Conservation (phyloP, 1,140 invertebrate species). For the Cheumatopsyche charites region DNA sequence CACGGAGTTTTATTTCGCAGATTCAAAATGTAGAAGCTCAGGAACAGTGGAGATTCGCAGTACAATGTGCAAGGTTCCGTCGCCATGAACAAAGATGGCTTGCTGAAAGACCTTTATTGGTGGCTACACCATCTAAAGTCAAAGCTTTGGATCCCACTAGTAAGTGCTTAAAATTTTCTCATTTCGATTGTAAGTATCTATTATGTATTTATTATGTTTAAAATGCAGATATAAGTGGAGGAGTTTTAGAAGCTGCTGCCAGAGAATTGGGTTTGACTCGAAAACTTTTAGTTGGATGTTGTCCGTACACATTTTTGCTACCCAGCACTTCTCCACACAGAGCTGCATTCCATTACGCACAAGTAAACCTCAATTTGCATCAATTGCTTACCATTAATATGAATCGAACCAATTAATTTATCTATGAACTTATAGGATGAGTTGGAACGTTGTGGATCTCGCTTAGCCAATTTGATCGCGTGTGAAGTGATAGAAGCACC, state of each 20-base stretch:
- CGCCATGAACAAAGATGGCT: constrained; percentile 44
- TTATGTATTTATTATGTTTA: neutral
- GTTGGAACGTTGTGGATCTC: constrained; percentile 40
- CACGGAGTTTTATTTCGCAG: constrained; percentile 24
- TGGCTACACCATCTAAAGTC: constrained; percentile 38
- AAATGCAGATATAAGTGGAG: constrained; percentile 33
- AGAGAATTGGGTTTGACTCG: constrained; percentile 41
- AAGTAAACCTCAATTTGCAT: constrained; percentile 31
- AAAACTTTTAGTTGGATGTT: constrained; percentile 42
- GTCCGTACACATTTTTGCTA: constrained; percentile 39
- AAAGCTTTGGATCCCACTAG: constrained; percentile 41
- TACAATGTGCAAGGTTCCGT: constrained; percentile 44
- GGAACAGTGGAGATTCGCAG: constrained; percentile 45
- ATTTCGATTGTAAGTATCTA: neutral
- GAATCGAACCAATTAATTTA: too few species aligned
- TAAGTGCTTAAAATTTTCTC: neutral
- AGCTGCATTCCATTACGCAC: constrained; percentile 44
- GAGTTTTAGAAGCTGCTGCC: constrained; percentile 40
- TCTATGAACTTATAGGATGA: too few species aligned
- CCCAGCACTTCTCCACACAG: constrained; percentile 36
- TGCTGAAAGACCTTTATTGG: constrained; percentile 33
- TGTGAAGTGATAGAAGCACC: constrained; percentile 44
- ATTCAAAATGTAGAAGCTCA: constrained; percentile 45
- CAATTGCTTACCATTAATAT: too few species aligned
- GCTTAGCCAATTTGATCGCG: constrained; percentile 36